These are phyloP conservation scores for Magallana angulata DNA, from an alignment of 1,140 invertebrate species.

Conservation along the genomic window DNA sequence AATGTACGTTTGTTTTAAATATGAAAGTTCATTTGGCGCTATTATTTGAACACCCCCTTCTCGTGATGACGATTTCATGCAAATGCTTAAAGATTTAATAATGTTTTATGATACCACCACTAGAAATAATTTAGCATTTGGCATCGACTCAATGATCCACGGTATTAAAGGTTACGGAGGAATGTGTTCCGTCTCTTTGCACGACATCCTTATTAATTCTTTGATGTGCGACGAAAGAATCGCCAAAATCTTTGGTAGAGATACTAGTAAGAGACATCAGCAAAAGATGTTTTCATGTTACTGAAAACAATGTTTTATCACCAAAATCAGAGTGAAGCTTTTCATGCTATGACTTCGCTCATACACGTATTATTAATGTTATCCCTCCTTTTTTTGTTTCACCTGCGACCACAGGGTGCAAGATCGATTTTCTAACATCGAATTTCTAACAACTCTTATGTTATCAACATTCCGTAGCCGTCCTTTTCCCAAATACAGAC, in stretches of 20 bases:
- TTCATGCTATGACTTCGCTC: constrained; percentile 1
- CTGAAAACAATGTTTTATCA: background rate
- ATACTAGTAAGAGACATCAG: background rate
- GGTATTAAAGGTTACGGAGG: constrained; percentile 1
- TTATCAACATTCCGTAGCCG: background rate
- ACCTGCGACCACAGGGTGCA: background rate
- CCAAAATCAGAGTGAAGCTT: background rate
- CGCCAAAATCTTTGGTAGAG: background rate
- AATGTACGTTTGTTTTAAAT: background rate
- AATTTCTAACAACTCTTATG: background rate
- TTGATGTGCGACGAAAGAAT: background rate
- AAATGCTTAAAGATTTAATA: background rate
- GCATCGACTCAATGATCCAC: background rate
- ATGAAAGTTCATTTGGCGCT: background rate
- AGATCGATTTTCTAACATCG: background rate
- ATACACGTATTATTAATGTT: background rate
- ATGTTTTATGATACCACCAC: background rate
- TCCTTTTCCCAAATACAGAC: constrained; percentile 4
- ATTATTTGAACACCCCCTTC: constrained; percentile 17
- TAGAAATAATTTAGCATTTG: background rate
- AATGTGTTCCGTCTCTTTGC: background rate
- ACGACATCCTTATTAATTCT: background rate
- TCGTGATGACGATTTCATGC: background rate
- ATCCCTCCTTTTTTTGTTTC: background rate
- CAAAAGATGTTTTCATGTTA: background rate